phyloP scores from a whole-genome alignment of 2,888 invertebrate species.

The Eristalinus aeneus region DNA sequence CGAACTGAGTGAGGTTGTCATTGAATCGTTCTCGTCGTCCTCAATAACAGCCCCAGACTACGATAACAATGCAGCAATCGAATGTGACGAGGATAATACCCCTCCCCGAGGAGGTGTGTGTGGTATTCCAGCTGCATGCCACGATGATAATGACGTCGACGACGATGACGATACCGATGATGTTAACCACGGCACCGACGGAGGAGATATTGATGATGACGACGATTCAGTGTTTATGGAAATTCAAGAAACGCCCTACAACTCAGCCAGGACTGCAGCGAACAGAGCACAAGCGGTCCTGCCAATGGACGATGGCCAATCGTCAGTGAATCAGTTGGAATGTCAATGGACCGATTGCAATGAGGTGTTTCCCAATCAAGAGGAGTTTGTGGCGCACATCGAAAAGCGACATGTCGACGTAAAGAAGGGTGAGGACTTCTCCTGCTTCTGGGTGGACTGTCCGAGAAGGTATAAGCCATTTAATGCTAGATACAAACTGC shows the following conservation, averaged over 20 bases:
- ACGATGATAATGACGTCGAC: conserved; percentile 9
- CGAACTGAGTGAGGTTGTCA: conserved; percentile 55
- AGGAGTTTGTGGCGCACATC: conserved; percentile 90
- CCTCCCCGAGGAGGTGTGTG: conserved; percentile 20
- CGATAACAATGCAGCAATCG: conserved; percentile 39
- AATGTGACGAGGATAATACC: conserved; percentile 55
- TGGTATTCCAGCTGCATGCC: not conserved
- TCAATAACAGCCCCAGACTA: conserved; percentile 13
- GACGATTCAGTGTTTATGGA: conserved; percentile 73
- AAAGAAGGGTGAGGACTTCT: conserved; percentile 92
- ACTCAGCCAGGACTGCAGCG: conserved; percentile 33
- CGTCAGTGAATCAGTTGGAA: conserved; percentile 72
- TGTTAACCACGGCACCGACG: conserved; percentile 62
- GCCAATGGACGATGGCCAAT: conserved; percentile 39
- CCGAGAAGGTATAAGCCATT: conserved; percentile 93
- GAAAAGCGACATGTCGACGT: conserved; percentile 94
- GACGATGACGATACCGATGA: conserved; percentile 26
- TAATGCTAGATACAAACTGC: conserved; percentile 97
- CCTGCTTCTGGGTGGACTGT: conserved; percentile 97
- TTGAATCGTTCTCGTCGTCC: conserved; percentile 53
- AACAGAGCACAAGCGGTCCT: not conserved
- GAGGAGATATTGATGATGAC: conserved; percentile 71
- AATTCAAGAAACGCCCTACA: conserved; percentile 54
- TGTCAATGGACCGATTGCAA: conserved; percentile 95
- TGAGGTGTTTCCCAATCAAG: conserved; percentile 89